phyloP scores from a whole-genome alignment of 2,888 invertebrate species.

The Rhamphomyia laevipes region DNA sequence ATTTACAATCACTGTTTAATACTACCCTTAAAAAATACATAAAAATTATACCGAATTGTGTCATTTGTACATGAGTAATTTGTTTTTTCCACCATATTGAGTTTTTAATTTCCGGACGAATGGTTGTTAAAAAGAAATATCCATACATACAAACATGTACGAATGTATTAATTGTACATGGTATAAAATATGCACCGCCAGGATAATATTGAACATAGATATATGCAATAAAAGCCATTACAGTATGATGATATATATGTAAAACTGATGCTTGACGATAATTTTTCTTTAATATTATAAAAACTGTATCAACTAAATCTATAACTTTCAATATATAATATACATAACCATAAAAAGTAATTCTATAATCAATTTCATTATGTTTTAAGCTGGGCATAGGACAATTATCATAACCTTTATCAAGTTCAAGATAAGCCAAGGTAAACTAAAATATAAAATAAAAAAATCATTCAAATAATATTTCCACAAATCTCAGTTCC shows the following conservation, averaged over 20 bases:
- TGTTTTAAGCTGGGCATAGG: not conserved
- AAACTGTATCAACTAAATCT: conserved; percentile 55
- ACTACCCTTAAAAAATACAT: conserved; percentile 41
- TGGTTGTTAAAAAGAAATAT: conserved; percentile 64
- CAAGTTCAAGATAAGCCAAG: no score
- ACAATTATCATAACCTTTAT: no score
- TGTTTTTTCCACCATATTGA: conserved; percentile 74
- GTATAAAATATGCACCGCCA: conserved; percentile 52
- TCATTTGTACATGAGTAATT: conserved; percentile 68
- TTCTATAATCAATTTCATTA: not conserved
- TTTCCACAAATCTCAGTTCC: no score
- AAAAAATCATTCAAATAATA: no score
- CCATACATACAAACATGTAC: conserved; percentile 75
- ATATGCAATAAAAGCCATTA: conserved; percentile 51
- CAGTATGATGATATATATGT: conserved; percentile 59
- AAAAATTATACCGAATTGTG: conserved; percentile 49
- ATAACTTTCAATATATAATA: conserved; percentile 47
- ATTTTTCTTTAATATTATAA: conserved; percentile 58
- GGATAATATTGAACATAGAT: conserved; percentile 43
- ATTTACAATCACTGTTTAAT: conserved; percentile 44
- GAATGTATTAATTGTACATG: conserved; percentile 57
- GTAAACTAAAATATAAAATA: no score
- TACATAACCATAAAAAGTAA: conserved; percentile 40
- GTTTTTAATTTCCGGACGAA: conserved; percentile 54
- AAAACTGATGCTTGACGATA: conserved; percentile 53